Evolutionary conservation across 2,113 vertebrate genomes (phyloP).

Genomic region (Catharus bicknelli): DNA sequence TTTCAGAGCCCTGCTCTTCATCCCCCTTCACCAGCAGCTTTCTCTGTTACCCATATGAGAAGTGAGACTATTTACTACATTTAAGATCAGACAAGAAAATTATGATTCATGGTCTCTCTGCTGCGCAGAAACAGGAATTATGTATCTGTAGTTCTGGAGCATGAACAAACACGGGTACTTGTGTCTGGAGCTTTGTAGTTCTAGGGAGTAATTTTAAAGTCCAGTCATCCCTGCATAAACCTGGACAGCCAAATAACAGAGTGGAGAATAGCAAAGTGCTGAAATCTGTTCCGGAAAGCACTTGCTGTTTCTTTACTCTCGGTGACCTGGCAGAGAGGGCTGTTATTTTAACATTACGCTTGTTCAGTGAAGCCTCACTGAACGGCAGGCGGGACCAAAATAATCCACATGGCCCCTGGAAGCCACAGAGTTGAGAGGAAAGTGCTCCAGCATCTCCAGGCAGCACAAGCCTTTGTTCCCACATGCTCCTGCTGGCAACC

Average conservation of each 20-base stretch:
- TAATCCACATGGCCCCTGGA: neutral
- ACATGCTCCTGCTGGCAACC: neutral
- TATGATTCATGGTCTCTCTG: neutral
- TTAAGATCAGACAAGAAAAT: neutral
- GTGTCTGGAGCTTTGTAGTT: conserved; percentile 3
- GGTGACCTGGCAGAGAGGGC: neutral
- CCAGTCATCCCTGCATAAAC: conserved; percentile 8
- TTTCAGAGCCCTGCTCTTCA: neutral
- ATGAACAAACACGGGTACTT: neutral
- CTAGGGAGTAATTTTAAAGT: conserved; percentile 6
- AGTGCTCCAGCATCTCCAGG: neutral
- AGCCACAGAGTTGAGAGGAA: neutral
- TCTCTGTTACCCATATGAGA: neutral
- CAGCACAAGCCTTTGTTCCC: conserved; percentile 8
- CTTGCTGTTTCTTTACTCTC: neutral
- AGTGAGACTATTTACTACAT: neutral
- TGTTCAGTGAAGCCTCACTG: neutral
- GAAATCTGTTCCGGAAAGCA: neutral
- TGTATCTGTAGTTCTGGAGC: neutral
- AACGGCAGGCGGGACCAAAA: neutral
- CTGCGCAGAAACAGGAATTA: neutral
- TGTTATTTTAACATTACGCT: conserved; percentile 14
- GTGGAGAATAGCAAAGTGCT: neutral
- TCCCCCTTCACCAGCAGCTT: neutral
- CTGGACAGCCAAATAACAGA: conserved; percentile 27